Conservation (phyloP, 2,888 invertebrate species). For the Camptogramma bilineatum region DNA sequence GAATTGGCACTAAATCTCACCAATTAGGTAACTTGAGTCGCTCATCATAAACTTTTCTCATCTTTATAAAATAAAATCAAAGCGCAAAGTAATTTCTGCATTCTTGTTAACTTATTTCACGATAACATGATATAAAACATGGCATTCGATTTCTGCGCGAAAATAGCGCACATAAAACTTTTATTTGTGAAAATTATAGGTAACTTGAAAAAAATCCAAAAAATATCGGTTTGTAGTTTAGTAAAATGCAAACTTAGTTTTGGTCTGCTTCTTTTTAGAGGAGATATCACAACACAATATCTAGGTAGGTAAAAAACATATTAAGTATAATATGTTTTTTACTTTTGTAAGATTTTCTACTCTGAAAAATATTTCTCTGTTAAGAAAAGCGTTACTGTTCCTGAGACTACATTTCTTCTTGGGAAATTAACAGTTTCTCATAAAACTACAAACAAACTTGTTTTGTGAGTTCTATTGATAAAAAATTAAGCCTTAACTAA, state of each 20-base stretch:
- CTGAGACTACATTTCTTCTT: too few relatives aligned
- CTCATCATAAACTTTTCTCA: constrained; percentile 13
- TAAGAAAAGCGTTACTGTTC: too few relatives aligned
- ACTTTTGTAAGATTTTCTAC: too few relatives aligned
- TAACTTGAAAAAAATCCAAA: neutral
- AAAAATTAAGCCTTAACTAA: neutral
- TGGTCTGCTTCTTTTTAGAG: too few relatives aligned
- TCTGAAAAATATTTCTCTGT: too few relatives aligned
- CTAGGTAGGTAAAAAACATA: too few relatives aligned
- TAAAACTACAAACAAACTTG: too few relatives aligned
- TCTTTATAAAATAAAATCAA: constrained; percentile 2
- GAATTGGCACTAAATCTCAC: constrained; percentile 19
- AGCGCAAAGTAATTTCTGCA: neutral
- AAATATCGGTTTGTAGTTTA: too few relatives aligned
- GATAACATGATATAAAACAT: constrained; percentile 11
- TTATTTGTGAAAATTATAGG: constrained; percentile 1
- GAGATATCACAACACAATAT: too few relatives aligned
- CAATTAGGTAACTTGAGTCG: neutral
- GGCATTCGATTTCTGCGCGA: constrained; percentile 7
- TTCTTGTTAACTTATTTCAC: constrained; percentile 1
- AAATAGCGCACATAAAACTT: constrained; percentile 2
- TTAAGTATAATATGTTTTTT: too few relatives aligned
- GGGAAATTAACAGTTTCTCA: too few relatives aligned
- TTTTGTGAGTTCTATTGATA: neutral
- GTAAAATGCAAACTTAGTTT: too few relatives aligned